Evolutionary conservation across 2,797 vertebrate species (phyloP).

Genomic region (Anas flavirostris): DNA sequence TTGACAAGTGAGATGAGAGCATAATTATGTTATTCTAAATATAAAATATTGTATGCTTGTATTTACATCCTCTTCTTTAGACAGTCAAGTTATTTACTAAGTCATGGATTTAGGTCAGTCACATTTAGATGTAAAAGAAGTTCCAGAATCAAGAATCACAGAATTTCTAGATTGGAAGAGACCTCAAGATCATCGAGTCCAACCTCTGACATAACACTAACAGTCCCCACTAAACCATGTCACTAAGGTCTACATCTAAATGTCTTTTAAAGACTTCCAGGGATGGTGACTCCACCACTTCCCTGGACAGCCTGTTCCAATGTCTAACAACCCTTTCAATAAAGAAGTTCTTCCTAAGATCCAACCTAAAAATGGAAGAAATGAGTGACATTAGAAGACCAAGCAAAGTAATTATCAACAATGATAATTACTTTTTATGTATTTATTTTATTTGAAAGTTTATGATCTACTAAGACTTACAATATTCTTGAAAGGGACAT

Average conservation of each 20-base stretch:
- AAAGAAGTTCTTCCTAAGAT: too few species aligned
- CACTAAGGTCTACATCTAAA: too few species aligned
- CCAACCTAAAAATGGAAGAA: not conserved
- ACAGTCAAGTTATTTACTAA: not conserved
- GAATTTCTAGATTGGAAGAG: too few species aligned
- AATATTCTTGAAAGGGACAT: not conserved
- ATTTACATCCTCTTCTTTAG: not conserved
- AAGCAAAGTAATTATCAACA: not conserved
- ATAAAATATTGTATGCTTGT: not conserved
- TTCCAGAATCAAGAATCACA: fast-evolving
- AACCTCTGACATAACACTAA: too few species aligned
- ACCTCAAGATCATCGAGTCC: too few species aligned
- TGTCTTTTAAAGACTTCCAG: too few species aligned
- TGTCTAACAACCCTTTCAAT: too few species aligned
- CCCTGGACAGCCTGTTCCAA: too few species aligned
- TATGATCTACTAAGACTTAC: not conserved
- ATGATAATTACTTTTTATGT: not conserved
- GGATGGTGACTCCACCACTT: too few species aligned
- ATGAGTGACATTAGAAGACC: not conserved
- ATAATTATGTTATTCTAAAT: not conserved
- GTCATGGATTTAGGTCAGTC: not conserved
- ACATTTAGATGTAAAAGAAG: not conserved
- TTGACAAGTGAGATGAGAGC: not conserved
- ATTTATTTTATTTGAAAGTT: not conserved
- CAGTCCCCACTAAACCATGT: too few species aligned